phyloP scores from a whole-genome alignment of 2,797 vertebrate genomes.

The Neomorphus geoffroyi region DNA sequence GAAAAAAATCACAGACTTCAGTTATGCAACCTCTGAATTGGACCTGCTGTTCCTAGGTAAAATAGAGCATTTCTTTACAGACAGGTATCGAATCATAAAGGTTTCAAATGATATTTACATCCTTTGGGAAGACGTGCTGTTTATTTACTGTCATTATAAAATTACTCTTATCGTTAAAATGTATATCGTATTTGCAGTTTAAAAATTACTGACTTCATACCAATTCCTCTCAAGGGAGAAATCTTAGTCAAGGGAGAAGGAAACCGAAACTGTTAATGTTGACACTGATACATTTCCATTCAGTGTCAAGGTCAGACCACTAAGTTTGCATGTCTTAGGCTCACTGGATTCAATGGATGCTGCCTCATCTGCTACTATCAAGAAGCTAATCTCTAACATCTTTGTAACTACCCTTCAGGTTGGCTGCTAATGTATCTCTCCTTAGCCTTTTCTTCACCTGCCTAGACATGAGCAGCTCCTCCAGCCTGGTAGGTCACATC shows the following conservation, averaged over 20 bases:
- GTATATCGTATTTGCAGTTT: background rate
- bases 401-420: background rate
- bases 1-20: background rate
- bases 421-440: background rate
- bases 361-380: background rate
- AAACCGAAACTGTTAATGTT: background rate
- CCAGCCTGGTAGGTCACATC: background rate
- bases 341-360: background rate
- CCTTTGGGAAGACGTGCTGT: background rate
- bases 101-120: background rate
- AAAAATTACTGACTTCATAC: background rate
- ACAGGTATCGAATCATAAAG: background rate
- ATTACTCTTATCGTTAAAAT: background rate
- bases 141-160: background rate
- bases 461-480: background rate
- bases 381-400: too few species aligned
- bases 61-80: background rate
- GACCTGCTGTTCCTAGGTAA: background rate
- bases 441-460: background rate
- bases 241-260: background rate
- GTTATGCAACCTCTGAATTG: background rate
- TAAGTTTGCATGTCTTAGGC: rapidly evolving
- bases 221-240: background rate
- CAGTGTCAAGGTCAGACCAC: background rate
- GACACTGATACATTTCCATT: background rate